phyloP scores from a whole-genome alignment of 2,888 invertebrate genomes.

The Nasonovia ribisnigri region DNA sequence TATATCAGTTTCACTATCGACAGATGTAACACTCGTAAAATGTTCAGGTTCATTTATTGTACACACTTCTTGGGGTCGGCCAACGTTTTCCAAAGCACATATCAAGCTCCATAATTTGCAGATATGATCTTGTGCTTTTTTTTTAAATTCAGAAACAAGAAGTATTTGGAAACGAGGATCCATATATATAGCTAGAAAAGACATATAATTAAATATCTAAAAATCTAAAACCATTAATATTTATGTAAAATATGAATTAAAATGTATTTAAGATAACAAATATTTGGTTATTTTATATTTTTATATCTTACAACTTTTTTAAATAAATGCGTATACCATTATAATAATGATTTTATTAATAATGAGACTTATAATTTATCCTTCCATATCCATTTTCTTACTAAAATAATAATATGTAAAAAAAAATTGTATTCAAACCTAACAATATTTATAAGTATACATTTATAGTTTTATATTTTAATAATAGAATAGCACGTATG shows the following conservation, averaged over 20 bases:
- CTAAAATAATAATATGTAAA: too few species aligned
- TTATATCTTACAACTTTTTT: too few species aligned
- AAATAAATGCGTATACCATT: too few species aligned
- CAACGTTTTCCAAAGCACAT: neutral
- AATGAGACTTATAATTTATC: too few species aligned
- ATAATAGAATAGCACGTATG: too few species aligned
- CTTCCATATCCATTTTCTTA: too few species aligned
- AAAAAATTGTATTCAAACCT: too few species aligned
- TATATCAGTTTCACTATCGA: neutral
- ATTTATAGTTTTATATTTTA: too few species aligned
- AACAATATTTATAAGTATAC: too few species aligned
- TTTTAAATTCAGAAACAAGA: neutral
- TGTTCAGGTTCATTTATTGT: neutral
- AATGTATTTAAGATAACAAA: neutral
- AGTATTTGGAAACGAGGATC: neutral
- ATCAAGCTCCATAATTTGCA: neutral
- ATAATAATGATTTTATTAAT: too few species aligned
- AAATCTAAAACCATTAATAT: neutral
- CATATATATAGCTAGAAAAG: neutral
- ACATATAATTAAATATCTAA: neutral
- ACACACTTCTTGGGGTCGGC: neutral
- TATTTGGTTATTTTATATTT: too few species aligned
- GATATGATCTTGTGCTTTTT: neutral
- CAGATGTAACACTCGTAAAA: neutral
- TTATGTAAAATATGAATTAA: neutral